Conservation (phyloP, 2,888 invertebrate genomes). For the Andrena fulva region DNA sequence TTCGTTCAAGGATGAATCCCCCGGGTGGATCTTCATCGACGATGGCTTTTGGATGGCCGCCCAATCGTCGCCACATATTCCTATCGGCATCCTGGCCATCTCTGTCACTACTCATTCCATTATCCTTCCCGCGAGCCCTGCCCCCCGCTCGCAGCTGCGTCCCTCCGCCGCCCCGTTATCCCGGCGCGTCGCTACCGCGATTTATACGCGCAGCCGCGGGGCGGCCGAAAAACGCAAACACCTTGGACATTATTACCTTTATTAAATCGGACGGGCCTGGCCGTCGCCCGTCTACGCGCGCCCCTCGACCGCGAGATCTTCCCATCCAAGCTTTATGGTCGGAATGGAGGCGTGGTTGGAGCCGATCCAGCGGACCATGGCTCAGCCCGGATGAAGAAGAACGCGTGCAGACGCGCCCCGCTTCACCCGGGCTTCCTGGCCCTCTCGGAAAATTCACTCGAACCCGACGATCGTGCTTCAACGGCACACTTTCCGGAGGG, state of each 20-base stretch:
- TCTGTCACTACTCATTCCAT: conserved; percentile 50
- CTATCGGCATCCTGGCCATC: conserved; percentile 65
- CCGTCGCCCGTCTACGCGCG: conserved; percentile 2
- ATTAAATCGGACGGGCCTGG: conserved; percentile 71
- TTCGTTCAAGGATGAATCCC: conserved; percentile 60
- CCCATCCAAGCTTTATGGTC: conserved; percentile 72
- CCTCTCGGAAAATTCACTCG: conserved; percentile 32
- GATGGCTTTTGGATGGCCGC: conserved; percentile 82
- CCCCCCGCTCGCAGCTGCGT: conserved; percentile 31
- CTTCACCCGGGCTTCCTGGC: conserved; percentile 10
- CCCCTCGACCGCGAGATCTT: conserved; percentile 53
- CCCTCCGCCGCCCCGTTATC: conserved; percentile 31
- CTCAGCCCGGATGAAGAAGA: conserved; percentile 43
- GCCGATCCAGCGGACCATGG: conserved; percentile 68
- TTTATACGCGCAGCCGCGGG: conserved; percentile 68
- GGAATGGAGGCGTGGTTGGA: conserved; percentile 80
- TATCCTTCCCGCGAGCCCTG: conserved; percentile 41
- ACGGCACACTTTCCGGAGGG: background rate
- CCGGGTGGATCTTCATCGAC: conserved; percentile 59
- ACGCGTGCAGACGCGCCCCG: conserved; percentile 32
- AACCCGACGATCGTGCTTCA: conserved; percentile 1
- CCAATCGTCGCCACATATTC: conserved; percentile 83
- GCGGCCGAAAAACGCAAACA: conserved; percentile 78
- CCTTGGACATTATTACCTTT: conserved; percentile 84
- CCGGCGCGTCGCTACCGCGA: conserved; percentile 59